Evolutionary conservation across 2,888 invertebrate genomes (phyloP).

Genomic region (Eristalis arbustorum): DNA sequence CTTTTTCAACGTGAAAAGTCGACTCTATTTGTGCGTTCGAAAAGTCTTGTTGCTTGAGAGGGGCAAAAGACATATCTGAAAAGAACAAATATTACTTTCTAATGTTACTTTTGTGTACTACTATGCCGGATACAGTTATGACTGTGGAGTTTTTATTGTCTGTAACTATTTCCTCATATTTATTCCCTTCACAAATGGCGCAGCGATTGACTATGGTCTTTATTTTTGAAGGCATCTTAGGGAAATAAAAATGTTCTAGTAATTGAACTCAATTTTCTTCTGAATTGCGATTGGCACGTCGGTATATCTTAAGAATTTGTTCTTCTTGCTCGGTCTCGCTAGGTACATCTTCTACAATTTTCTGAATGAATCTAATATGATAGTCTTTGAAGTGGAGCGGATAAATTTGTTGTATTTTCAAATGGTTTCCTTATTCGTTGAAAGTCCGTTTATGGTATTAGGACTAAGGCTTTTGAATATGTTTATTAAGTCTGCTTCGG

Average conservation of each 20-base stretch:
- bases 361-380: neutral
- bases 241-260: slow-evolving; percentile 1
- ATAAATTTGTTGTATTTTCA: neutral
- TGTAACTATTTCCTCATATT: slow-evolving; percentile 24
- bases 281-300: slow-evolving; percentile 7
- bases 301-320: slow-evolving; percentile 1
- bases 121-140: slow-evolving; percentile 31
- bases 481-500: slow-evolving; percentile 6
- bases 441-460: slow-evolving; percentile 40
- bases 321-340: slow-evolving; percentile 3
- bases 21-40: slow-evolving; percentile 6
- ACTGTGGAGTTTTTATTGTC: slow-evolving; percentile 42
- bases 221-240: neutral
- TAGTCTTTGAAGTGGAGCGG: neutral
- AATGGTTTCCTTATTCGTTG: neutral
- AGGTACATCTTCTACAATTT: neutral
- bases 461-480: slow-evolving; percentile 38
- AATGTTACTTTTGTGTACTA: slow-evolving; percentile 47
- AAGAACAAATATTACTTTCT: slow-evolving; percentile 34
- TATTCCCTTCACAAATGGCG: neutral
- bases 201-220: neutral
- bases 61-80: neutral
- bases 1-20: slow-evolving; percentile 11
- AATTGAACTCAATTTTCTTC: slow-evolving; percentile 12
- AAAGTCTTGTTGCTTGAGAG: neutral